A percentile compares a stretch with the other conserved stretches of the same genome.
Evolutionary conservation across 2,888 invertebrate species (phyloP).

Genomic region (Hanleya hanleyi): DNA sequence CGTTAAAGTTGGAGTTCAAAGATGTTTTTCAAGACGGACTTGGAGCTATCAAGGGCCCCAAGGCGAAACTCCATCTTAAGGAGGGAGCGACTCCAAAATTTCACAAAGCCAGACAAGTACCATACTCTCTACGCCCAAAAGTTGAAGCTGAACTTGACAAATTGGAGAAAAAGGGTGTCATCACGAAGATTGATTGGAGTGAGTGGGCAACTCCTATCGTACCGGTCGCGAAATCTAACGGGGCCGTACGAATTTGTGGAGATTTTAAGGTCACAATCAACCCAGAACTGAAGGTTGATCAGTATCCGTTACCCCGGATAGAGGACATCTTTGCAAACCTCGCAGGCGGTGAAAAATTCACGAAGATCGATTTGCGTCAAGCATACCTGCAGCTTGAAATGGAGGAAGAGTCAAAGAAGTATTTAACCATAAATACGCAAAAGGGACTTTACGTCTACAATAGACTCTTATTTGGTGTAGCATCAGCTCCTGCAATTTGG

Average conservation of each 20-base stretch:
- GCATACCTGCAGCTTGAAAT: slow-evolving; percentile 39
- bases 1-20: too few relatives aligned
- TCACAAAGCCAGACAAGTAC: not conserved
- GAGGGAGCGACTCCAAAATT: too few relatives aligned
- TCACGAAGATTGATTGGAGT: slow-evolving; percentile 29
- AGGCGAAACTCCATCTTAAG: not conserved
- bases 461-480: slow-evolving; percentile 35
- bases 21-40: not conserved
- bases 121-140: slow-evolving; percentile 25
- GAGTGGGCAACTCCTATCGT: slow-evolving; percentile 53
- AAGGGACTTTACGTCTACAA: slow-evolving; percentile 39
- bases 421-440: slow-evolving; percentile 29
- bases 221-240: slow-evolving; percentile 43
- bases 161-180: slow-evolving; percentile 23
- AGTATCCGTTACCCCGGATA: slow-evolving; percentile 27
- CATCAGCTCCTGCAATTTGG: slow-evolving; percentile 39
- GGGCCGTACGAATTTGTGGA: slow-evolving; percentile 32
- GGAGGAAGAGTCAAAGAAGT: slow-evolving; percentile 27
- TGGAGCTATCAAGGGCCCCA: not conserved
- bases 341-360: not conserved
- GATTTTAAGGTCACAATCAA: slow-evolving; percentile 37
- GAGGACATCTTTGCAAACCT: slow-evolving; percentile 21
- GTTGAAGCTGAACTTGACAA: slow-evolving; percentile 22
- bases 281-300: slow-evolving; percentile 15
- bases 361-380: slow-evolving; percentile 42